A percentile compares a stretch with the other conserved stretches of the same genome.
phyloP scores from a whole-genome alignment of 1,140 invertebrate genomes.

The Plectrocnemia conspersa region DNA sequence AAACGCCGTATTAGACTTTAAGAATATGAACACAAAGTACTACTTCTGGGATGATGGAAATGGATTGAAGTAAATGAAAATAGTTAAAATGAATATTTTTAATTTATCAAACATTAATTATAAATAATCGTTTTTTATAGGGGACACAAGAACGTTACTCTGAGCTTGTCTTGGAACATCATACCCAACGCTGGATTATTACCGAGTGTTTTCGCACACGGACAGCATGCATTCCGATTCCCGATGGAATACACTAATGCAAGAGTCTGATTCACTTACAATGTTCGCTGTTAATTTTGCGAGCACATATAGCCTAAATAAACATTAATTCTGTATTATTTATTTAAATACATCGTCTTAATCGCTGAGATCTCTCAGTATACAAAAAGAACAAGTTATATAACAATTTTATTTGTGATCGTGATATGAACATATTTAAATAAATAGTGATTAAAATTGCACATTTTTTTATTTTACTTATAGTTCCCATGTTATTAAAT shows the following conservation, averaged over 20 bases:
- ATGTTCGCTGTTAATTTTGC: slow-evolving; percentile 16
- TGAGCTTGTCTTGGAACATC: slow-evolving; percentile 96
- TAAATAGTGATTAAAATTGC: too few species aligned
- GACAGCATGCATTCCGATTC: slow-evolving; percentile 83
- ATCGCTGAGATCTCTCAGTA: too few species aligned
- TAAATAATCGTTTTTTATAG: slow-evolving; percentile 57
- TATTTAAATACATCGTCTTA: too few species aligned
- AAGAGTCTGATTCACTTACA: slow-evolving; percentile 57
- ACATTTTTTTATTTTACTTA: too few species aligned
- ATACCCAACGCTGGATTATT: slow-evolving; percentile 96
- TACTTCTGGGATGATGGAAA: slow-evolving; percentile 99
- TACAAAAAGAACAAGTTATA: too few species aligned
- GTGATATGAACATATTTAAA: too few species aligned
- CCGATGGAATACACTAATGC: slow-evolving; percentile 81
- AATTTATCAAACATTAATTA: too few species aligned
- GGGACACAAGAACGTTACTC: slow-evolving; percentile 87
- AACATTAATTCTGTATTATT: too few species aligned
- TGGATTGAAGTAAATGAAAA: slow-evolving; percentile 79
- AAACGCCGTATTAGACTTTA: slow-evolving; percentile 85
- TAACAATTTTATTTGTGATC: too few species aligned
- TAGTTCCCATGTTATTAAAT: too few species aligned
- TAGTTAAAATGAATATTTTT: too few species aligned
- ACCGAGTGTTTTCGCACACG: slow-evolving; percentile 77
- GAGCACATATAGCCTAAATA: background rate
- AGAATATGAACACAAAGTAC: slow-evolving; percentile 96